Evolutionary conservation across 2,888 invertebrate genomes (phyloP).

Genomic region (Auanema freiburgensis): DNA sequence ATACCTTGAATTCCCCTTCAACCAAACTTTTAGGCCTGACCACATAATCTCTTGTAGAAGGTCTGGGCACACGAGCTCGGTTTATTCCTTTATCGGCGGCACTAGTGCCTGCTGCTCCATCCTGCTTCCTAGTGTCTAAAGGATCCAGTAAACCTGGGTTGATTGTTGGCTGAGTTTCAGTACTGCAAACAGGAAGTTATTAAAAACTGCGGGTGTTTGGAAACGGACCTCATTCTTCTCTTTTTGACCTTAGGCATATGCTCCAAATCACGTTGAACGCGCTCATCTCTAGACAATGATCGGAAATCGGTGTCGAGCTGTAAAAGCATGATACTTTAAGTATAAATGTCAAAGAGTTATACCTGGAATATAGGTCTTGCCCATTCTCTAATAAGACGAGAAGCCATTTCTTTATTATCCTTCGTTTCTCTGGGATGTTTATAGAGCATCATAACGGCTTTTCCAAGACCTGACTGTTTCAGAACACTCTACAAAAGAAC

Average conservation of each 20-base stretch:
- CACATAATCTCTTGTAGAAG: conserved; percentile 94
- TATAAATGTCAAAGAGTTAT: background rate
- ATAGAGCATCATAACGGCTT: conserved; percentile 98
- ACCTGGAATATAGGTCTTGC: conserved; percentile 79
- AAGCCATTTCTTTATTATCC: conserved; percentile 44
- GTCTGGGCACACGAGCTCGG: conserved; percentile 78
- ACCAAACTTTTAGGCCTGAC: conserved; percentile 75
- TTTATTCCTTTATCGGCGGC: conserved; percentile 42
- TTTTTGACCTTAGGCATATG: conserved; percentile 73
- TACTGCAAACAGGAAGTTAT: conserved; percentile 19
- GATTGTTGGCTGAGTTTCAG: conserved; percentile 2
- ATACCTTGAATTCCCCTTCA: conserved; percentile 53
- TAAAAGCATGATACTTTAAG: conserved; percentile 66
- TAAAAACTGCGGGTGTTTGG: too few species aligned
- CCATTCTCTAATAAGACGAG: conserved; percentile 76
- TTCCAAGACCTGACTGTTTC: conserved; percentile 94
- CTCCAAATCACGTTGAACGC: conserved; percentile 86
- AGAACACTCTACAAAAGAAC: conserved; percentile 73
- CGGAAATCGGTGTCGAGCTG: conserved; percentile 90
- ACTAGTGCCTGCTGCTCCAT: conserved; percentile 19
- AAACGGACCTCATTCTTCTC: conserved; percentile 43
- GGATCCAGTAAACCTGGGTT: conserved; percentile 2
- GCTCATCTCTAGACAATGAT: conserved; percentile 85
- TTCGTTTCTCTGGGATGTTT: conserved; percentile 97
- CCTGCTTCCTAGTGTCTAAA: background rate